Conservation (phyloP, 2,113 vertebrate species). For the Setophaga coronata region DNA sequence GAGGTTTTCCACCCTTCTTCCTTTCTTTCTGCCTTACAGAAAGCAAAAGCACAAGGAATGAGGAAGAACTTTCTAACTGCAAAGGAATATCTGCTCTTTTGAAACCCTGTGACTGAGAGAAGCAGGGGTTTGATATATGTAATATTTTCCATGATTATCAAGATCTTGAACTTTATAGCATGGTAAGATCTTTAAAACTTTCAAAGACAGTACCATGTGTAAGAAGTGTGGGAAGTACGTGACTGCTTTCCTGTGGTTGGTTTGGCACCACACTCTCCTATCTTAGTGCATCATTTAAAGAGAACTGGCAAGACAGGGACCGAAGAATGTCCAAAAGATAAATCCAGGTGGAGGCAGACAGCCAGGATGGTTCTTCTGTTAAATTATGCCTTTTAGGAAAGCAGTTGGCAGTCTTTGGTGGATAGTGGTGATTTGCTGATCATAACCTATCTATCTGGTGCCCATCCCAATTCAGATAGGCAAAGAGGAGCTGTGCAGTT, state of each 20-base stretch:
- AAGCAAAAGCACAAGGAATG: neutral
- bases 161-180: neutral
- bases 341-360: neutral
- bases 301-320: neutral
- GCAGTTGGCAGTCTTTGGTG: neutral
- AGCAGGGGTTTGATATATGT: neutral
- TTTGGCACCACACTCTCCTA: neutral
- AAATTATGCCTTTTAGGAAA: neutral
- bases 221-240: neutral
- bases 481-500: neutral
- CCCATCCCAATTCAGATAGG: neutral
- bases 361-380: neutral
- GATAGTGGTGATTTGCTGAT: neutral
- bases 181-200: neutral
- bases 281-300: neutral
- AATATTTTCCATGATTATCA: neutral
- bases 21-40: neutral
- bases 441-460: rapidly evolving
- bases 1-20: neutral
- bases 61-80: neutral
- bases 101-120: neutral
- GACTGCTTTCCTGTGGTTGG: neutral
- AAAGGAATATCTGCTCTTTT: neutral
- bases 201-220: neutral
- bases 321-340: neutral